Evolutionary conservation across 2,113 vertebrate genomes (phyloP), one percentile per base, ranked within the genome.

Genomic region (Cyprinodon tularosa): DNA sequence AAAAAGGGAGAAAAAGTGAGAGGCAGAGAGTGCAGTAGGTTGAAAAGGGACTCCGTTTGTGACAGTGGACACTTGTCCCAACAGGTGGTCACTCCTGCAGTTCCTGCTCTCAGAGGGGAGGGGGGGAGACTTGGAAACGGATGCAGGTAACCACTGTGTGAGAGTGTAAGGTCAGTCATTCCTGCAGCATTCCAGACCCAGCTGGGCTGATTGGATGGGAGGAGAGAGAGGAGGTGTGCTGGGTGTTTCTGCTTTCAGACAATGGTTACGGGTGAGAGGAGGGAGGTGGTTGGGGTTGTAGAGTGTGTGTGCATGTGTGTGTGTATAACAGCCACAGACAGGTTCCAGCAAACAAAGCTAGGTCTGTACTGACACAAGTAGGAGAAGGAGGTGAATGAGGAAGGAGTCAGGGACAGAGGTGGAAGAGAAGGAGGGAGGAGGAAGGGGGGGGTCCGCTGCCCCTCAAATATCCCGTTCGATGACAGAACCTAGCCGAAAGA

Each of bases 391-490:
- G 60, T 38, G 44, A 50, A 17, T 42, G 66, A 20, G 22, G 13
- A 36, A 11, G 45, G 39, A 63, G 95, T 87, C 93, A 90, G 89
- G 84, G 87, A 90, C 74, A 50, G 66, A 82, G 53, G 64, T 68
- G 76, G 70, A 73, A 77, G 85, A 83, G 77, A 77, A 63, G 80
- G 68, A 82, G 85, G 82, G 81, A 88, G 77, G 74, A 72, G 77
- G 78, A 87, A 79, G 69, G 91, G 80, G 93, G 94, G 94, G 93
- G 94, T 96, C 92, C 90, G 92, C 94, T 92, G 89, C 81, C 93
- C 95, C 95, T 94, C 93, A 95, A 96, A 97, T 98, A 97, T 97
- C 95, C 96, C 95, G 94, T 88, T 92, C 95, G 96, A 89, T 97
- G 96, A 98, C 96, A 98, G 94, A 94, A 96, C 93, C 81, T 78